Evolutionary conservation across 2,113 vertebrate species (phyloP), one percentile per base, ranked within the genome.

Genomic region (Aix galericulata): DNA sequence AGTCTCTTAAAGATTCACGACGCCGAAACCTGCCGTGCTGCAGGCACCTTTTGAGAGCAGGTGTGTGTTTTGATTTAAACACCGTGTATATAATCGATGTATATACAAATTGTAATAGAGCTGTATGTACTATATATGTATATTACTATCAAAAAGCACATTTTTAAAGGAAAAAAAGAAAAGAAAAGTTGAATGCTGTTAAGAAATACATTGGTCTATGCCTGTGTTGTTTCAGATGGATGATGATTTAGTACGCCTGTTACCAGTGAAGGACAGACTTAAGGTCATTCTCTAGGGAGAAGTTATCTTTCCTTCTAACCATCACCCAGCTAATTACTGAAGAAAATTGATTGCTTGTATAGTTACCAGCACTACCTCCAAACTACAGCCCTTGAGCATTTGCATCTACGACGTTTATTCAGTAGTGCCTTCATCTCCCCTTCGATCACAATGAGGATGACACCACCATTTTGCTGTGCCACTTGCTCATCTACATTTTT

Each of bases 361-460:
- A 56, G 56, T 21, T 21, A 48, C 46, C 46, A 58, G 64, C 63
- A 13, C 34, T 80, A 29, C 31, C 91, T 95, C 85, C 74, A 62
- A 32, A 58, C 17, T 26, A 25, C 46, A 46, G 31, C 29, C 88
- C 84, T 46, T 7, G 63, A 71, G 82, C 44, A 13, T 42, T 38
- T 55, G 29, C 55, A 52, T 66, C 59, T 82, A 32, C 66, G 59
- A 42, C 8, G 4, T 44, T 0, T 25, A 8, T 83, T 83, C 60
- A 89, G 88, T n/a, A 58, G 91, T 94, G 95, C 93, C 93, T 95
- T 95, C 82, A 82, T 67, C 74, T 87, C 83, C 62, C 59, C 75
- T 34, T 78, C 40, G 6, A 5, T 0, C 3, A 11, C 32, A 3
- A 1, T 6, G 14, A 76, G 40, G 50, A 26, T 26, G 21, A 42